These are phyloP conservation scores for Bagarius yarrelli DNA, from an alignment of 2,113 vertebrate species.

Conservation along the genomic window DNA sequence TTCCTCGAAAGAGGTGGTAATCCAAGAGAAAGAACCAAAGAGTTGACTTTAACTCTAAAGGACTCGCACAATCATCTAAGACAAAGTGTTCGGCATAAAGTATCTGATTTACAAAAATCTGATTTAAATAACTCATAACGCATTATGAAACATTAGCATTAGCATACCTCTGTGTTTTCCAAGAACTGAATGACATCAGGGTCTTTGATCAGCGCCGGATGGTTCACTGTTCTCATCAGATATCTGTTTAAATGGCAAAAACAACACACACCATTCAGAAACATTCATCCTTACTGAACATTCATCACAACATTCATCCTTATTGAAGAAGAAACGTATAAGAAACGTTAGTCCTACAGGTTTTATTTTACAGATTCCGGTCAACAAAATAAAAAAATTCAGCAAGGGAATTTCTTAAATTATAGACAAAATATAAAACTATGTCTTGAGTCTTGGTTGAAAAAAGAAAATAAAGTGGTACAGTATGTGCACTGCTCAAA, in stretches of 20 bases:
- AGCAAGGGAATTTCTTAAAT: background rate
- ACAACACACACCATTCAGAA: conserved; percentile 15
- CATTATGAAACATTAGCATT: background rate
- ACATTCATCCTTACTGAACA: no score
- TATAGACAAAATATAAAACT: conserved; percentile 2
- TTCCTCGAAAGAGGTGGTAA: conserved; percentile 30
- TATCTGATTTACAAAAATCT: background rate
- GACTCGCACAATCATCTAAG: background rate
- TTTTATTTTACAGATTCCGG: background rate
- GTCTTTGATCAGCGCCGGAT: conserved; percentile 92
- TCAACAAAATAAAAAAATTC: background rate
- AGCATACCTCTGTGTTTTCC: conserved; percentile 89
- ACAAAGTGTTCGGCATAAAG: background rate
- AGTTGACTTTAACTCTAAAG: conserved; percentile 13
- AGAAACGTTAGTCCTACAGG: background rate
- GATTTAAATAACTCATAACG: background rate
- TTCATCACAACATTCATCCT: no score
- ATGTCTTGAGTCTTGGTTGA: background rate
- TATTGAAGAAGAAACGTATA: conserved; percentile 1
- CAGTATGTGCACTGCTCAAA: conserved; percentile 2
- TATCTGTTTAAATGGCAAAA: conserved; percentile 75
- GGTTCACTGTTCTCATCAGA: conserved; percentile 91
- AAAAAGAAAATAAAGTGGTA: no score
- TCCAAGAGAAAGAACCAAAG: conserved; percentile 17
- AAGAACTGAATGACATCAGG: conserved; percentile 93